Conservation (phyloP, 1,140 invertebrate genomes). For the Camponotus vicinus region DNA sequence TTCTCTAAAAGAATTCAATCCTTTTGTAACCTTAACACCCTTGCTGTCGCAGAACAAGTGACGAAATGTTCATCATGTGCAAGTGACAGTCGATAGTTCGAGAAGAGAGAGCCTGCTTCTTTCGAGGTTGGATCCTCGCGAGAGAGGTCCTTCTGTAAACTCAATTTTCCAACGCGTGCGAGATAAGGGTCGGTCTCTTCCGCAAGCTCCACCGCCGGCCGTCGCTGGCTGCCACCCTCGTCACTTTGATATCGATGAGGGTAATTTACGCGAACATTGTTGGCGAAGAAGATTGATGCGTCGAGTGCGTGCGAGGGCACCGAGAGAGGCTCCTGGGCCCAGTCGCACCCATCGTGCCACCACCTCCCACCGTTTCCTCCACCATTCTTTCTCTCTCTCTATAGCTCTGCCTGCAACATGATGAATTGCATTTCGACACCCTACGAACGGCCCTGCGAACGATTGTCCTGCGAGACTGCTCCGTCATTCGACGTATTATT, state of each 20-base stretch:
- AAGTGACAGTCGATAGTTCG: slow-evolving; percentile 31
- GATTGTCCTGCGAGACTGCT: slow-evolving; percentile 74
- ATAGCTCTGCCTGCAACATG: slow-evolving; percentile 60
- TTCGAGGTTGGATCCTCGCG: neutral
- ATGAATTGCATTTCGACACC: slow-evolving; percentile 84
- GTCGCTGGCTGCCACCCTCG: slow-evolving; percentile 66
- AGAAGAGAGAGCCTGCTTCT: slow-evolving; percentile 23
- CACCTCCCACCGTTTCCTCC: slow-evolving; percentile 63
- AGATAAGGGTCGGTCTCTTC: slow-evolving; percentile 79
- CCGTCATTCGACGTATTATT: slow-evolving; percentile 78
- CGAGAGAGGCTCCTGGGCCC: slow-evolving; percentile 41
- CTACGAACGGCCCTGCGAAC: slow-evolving; percentile 60
- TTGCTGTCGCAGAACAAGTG: neutral
- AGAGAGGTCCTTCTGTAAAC: slow-evolving; percentile 78
- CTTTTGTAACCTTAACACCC: neutral
- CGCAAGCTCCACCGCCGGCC: slow-evolving; percentile 52
- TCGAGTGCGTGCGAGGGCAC: slow-evolving; percentile 78
- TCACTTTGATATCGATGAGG: slow-evolving; percentile 85
- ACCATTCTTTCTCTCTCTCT: slow-evolving; percentile 24
- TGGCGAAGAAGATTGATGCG: slow-evolving; percentile 85
- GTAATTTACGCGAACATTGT: slow-evolving; percentile 85
- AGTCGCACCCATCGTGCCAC: slow-evolving; percentile 47
- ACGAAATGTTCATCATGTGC: slow-evolving; percentile 7
- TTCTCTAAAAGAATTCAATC: neutral
- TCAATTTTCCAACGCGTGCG: slow-evolving; percentile 79